These are phyloP conservation scores for Caenorhabditis sp. DNA, from an alignment of 2,888 invertebrate genomes.

Conservation along the genomic window DNA sequence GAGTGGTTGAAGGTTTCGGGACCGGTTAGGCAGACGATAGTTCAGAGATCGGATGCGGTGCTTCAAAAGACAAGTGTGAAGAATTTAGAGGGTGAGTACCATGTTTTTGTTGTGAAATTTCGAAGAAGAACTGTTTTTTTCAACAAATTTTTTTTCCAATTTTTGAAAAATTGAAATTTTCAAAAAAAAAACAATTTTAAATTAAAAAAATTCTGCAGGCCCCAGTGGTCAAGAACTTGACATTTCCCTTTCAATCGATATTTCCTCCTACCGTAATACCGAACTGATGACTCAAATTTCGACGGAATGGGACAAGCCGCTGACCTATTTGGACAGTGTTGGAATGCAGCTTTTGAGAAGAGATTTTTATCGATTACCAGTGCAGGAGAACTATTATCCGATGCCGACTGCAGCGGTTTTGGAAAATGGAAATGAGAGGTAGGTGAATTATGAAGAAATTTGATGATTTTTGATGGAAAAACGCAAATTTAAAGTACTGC, in stretches of 20 bases:
- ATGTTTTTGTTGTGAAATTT: background rate
- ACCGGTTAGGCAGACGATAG: conserved; percentile 54
- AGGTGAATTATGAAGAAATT: background rate
- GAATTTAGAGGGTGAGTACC: conserved; percentile 46
- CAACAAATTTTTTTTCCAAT: background rate
- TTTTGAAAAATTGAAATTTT: background rate
- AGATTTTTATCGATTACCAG: conserved; percentile 45
- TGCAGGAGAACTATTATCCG: conserved; percentile 73
- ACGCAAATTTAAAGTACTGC: no score
- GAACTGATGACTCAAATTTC: conserved; percentile 66
- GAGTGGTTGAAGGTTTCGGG: conserved; percentile 56
- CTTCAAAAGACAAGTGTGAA: conserved; percentile 56
- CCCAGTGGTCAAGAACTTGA: conserved; percentile 59
- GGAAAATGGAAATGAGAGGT: conserved; percentile 53
- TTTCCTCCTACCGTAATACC: conserved; percentile 61
- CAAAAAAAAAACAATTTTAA: background rate
- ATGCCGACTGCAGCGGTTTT: conserved; percentile 73
- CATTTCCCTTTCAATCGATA: conserved; percentile 62
- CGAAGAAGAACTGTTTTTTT: background rate
- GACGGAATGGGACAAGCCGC: conserved; percentile 28
- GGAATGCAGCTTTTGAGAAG: conserved; percentile 71
- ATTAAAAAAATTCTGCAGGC: conserved; percentile 1
- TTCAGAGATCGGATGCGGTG: conserved; percentile 47
- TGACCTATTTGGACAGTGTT: conserved; percentile 67
- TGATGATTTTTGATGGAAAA: no score